These are phyloP conservation scores for Arvicanthis niloticus DNA, from an alignment of 2,113 vertebrate species.

Conservation along the genomic window DNA sequence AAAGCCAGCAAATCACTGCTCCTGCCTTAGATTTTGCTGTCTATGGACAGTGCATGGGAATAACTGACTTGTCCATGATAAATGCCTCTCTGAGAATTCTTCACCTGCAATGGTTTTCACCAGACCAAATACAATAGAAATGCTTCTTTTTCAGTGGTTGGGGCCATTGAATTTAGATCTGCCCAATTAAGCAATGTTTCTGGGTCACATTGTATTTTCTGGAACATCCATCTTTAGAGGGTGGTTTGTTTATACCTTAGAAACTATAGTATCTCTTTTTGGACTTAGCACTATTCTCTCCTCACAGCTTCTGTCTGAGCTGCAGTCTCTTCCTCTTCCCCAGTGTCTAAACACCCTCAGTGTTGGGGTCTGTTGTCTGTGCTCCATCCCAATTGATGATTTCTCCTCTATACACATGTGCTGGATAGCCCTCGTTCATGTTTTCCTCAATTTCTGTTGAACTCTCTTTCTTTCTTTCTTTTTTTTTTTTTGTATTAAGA, in stretches of 20 bases:
- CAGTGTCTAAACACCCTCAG: not conserved
- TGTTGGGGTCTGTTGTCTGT: not conserved
- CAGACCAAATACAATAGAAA: not conserved
- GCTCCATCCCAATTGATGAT: not conserved
- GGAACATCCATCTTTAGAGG: not conserved
- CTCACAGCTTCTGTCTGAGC: not conserved
- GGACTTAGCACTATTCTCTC: not conserved
- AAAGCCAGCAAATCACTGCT: not conserved
- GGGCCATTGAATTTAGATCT: not conserved
- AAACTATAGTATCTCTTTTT: not conserved
- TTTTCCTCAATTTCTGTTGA: not conserved
- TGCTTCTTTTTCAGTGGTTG: not conserved
- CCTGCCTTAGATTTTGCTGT: not conserved
- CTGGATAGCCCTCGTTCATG: not conserved
- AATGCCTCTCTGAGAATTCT: not conserved
- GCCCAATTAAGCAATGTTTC: not conserved
- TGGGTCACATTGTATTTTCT: not conserved
- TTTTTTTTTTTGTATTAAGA: not conserved
- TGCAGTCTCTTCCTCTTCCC: not conserved
- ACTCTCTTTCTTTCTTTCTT: not conserved
- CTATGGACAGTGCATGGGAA: not conserved
- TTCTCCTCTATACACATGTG: not conserved
- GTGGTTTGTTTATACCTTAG: not conserved
- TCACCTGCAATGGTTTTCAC: not conserved
- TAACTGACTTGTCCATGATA: not conserved